phyloP scores from a whole-genome alignment of 2,797 vertebrate genomes.

The Falco cherrug region DNA sequence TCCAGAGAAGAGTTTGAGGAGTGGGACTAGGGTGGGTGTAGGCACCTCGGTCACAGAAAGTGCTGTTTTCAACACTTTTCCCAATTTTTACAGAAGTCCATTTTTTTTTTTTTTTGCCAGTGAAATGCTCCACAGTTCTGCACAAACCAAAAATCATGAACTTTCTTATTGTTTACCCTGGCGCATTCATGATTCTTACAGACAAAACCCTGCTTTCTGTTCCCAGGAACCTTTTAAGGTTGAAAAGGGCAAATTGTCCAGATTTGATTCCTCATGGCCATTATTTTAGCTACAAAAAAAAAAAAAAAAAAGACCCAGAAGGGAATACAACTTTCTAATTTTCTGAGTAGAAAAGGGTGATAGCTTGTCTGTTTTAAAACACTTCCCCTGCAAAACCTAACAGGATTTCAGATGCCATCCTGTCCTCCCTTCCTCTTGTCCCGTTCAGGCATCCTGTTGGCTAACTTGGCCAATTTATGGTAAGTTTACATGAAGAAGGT shows the following conservation, averaged over 20 bases:
- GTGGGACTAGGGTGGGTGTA: not conserved
- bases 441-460: not conserved
- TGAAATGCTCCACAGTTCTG: not conserved
- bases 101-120: not conserved
- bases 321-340: not conserved
- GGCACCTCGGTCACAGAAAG: not conserved
- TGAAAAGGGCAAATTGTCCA: not conserved
- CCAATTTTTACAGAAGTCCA: not conserved
- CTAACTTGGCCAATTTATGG: not conserved
- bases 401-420: not conserved
- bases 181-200: not conserved
- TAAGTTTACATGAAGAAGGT: not conserved
- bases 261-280: not conserved
- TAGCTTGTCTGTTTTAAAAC: not conserved
- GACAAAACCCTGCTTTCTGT: not conserved
- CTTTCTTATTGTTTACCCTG: not conserved
- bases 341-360: not conserved
- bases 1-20: not conserved
- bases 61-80: not conserved
- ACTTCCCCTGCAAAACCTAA: not conserved
- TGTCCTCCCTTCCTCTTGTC: not conserved
- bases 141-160: not conserved
- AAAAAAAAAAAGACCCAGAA: rapidly evolving
- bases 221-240: not conserved
- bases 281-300: not conserved